Conservation (phyloP, 1,140 invertebrate species). For the Drosophila funebris region DNA sequence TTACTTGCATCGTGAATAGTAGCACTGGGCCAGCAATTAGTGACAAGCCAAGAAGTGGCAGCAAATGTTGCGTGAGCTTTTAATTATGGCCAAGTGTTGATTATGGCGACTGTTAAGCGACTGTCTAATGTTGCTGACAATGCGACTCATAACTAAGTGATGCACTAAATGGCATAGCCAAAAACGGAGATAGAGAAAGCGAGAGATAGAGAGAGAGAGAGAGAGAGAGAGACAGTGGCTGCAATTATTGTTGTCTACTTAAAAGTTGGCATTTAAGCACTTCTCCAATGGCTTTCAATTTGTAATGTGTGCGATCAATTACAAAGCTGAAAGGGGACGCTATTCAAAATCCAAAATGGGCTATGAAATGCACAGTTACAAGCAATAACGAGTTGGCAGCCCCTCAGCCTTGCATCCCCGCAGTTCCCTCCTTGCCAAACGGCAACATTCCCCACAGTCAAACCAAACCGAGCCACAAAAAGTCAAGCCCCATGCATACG, state of each 20-base stretch:
- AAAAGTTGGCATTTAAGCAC: conserved; percentile 44
- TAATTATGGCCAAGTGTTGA: conserved; percentile 54
- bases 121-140: conserved; percentile 23
- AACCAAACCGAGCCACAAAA: conserved; percentile 45
- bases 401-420: neutral
- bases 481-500: conserved; percentile 51
- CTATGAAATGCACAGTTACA: conserved; percentile 63
- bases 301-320: conserved; percentile 67
- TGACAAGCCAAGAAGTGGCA: conserved; percentile 45
- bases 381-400: conserved; percentile 59
- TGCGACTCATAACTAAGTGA: conserved; percentile 20
- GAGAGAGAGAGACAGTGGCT: neutral
- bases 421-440: neutral
- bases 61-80: conserved; percentile 52
- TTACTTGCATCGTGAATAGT: conserved; percentile 59
- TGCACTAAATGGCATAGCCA: neutral
- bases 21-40: conserved; percentile 53
- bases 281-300: conserved; percentile 41
- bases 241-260: conserved; percentile 41
- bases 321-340: conserved; percentile 25
- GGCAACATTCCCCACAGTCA: conserved; percentile 9
- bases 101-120: conserved; percentile 41
- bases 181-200: neutral
- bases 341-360: conserved; percentile 38
- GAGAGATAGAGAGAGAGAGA: neutral